These are phyloP conservation scores for Heptranchias perlo DNA, from an alignment of 2,113 vertebrate species.

Conservation along the genomic window DNA sequence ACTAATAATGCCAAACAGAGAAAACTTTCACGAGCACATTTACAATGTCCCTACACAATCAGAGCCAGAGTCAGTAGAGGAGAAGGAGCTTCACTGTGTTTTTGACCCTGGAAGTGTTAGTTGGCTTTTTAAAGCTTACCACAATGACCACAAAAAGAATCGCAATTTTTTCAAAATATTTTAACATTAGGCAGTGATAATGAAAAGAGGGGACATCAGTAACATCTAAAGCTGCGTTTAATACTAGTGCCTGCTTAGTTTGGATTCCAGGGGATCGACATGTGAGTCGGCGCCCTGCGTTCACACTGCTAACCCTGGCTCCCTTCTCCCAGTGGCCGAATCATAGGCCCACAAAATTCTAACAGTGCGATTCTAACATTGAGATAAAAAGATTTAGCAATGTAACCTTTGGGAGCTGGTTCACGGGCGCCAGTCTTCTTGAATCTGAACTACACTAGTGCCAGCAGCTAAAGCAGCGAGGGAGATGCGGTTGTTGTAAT, in stretches of 20 bases:
- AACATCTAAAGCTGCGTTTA: neutral
- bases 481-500: neutral
- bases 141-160: neutral
- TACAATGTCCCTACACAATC: neutral
- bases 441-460: neutral
- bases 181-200: neutral
- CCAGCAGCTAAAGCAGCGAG: neutral
- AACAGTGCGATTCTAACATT: neutral
- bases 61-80: neutral
- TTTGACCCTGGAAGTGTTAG: no score
- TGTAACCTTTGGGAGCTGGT: neutral
- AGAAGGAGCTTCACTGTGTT: neutral
- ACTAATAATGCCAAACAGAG: neutral
- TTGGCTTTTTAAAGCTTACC: no score
- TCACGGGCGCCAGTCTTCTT: neutral
- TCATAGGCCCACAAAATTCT: no score
- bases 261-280: neutral
- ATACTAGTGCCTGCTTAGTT: neutral
- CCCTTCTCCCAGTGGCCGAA: neutral
- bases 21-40: neutral
- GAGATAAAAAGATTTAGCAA: neutral
- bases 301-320: neutral
- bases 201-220: neutral
- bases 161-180: no score
- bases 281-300: neutral